These are phyloP conservation scores for Caenorhabditis macrosperma DNA, from an alignment of 2,888 invertebrate genomes.

Conservation along the genomic window DNA sequence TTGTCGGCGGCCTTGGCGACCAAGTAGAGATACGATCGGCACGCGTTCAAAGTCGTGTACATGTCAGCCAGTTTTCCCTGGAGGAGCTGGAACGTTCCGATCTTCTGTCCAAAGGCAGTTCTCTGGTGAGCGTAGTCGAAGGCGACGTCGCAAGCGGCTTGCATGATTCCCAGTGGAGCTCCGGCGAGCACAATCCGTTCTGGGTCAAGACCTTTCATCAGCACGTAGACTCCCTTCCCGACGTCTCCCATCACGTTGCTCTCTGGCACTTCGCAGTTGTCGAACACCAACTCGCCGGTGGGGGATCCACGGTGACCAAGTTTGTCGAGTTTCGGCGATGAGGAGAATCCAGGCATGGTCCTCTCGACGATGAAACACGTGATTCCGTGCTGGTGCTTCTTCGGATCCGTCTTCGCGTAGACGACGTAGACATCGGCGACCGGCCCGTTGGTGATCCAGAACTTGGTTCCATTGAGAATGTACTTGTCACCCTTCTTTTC, in stretches of 20 bases:
- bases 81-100: slow-evolving; percentile 91
- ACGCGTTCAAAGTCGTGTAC: slow-evolving; percentile 90
- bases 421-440: slow-evolving; percentile 86
- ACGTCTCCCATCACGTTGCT: slow-evolving; percentile 89
- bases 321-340: slow-evolving; percentile 94
- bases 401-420: too few relatives aligned
- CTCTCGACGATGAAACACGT: slow-evolving; percentile 89
- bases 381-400: too few relatives aligned
- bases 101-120: slow-evolving; percentile 90
- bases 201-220: slow-evolving; percentile 95
- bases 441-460: slow-evolving; percentile 99
- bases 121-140: slow-evolving; percentile 97
- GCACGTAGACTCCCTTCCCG: slow-evolving; percentile 94
- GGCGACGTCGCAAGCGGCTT: slow-evolving; percentile 92
- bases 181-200: slow-evolving; percentile 92
- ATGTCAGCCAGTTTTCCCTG: slow-evolving; percentile 93
- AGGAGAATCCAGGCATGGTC: slow-evolving; percentile 89
- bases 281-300: slow-evolving; percentile 95
- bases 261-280: slow-evolving; percentile 92
- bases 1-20: slow-evolving; percentile 76
- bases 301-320: slow-evolving; percentile 98
- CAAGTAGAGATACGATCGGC: slow-evolving; percentile 90
- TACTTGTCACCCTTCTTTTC: slow-evolving; percentile 86
- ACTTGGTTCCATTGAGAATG: slow-evolving; percentile 94
- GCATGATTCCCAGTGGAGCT: slow-evolving; percentile 95